Evolutionary conservation across 2,888 invertebrate genomes (phyloP).

Genomic region (Stegophylla sp.): DNA sequence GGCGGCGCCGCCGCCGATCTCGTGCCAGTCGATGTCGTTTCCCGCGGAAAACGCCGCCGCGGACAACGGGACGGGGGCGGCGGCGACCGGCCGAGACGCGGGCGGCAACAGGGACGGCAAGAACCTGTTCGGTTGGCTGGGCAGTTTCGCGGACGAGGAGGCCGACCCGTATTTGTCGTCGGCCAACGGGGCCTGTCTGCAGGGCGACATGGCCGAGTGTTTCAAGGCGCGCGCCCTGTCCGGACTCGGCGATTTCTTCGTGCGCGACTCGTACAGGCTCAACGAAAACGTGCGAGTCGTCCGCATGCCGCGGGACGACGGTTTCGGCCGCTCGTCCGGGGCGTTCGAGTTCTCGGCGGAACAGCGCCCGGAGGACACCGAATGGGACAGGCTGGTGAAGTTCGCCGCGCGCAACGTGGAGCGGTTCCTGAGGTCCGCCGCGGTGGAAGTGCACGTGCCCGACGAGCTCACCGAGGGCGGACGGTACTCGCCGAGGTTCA

Average conservation of each 20-base stretch:
- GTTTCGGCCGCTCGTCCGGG: conserved; percentile 69
- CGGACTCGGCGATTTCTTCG: conserved; percentile 81
- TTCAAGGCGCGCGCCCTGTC: conserved; percentile 81
- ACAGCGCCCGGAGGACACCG: conserved; percentile 76
- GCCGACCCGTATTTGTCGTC: conserved; percentile 80
- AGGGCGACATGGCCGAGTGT: conserved; percentile 82
- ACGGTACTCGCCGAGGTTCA: conserved; percentile 79
- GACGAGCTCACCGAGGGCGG: conserved; percentile 79
- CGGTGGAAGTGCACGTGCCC: conserved; percentile 77
- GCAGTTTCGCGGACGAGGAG: conserved; percentile 76
- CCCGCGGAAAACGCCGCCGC: not conserved
- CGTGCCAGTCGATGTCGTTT: conserved; percentile 47
- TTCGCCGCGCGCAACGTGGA: conserved; percentile 78
- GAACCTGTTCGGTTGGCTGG: conserved; percentile 79
- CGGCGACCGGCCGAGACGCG: conserved; percentile 34
- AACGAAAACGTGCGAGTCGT: conserved; percentile 77
- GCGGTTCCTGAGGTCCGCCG: conserved; percentile 79
- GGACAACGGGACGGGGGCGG: conserved; percentile 31
- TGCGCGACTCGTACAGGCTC: conserved; percentile 69
- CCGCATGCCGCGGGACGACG: conserved; percentile 73
- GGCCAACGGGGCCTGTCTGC: conserved; percentile 77
- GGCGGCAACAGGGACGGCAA: conserved; percentile 69
- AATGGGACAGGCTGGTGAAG: conserved; percentile 82
- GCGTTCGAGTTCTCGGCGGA: conserved; percentile 77
- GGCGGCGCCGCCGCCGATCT: conserved; percentile 82